phyloP scores from a whole-genome alignment of 2,888 invertebrate genomes.

The Thera britannica region DNA sequence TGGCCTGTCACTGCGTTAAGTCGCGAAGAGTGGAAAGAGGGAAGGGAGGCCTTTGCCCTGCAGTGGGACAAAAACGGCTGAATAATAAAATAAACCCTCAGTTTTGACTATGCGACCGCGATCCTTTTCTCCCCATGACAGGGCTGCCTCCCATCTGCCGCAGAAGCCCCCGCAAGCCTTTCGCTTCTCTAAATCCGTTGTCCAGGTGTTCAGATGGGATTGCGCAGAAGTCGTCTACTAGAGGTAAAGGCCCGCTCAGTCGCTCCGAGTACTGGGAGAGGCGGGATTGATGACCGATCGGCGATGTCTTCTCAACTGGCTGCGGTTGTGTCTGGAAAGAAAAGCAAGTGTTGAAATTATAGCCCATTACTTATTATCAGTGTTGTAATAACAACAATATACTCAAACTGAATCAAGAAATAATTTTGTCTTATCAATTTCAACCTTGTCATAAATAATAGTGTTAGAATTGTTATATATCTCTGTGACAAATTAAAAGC shows the following conservation, averaged over 20 bases:
- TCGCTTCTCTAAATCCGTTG: constrained; percentile 86
- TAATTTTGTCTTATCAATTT: too few relatives aligned
- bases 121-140: constrained; percentile 89
- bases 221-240: constrained; percentile 96
- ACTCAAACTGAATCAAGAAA: too few relatives aligned
- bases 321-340: constrained; percentile 51
- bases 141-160: constrained; percentile 94
- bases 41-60: too few relatives aligned
- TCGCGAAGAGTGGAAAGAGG: too few relatives aligned
- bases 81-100: constrained; percentile 41
- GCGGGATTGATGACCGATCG: constrained; percentile 86
- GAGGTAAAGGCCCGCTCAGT: constrained; percentile 87
- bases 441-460: too few relatives aligned
- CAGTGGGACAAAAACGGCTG: too few relatives aligned
- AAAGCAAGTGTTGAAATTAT: background rate
- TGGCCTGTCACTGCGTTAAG: too few relatives aligned
- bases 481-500: too few relatives aligned
- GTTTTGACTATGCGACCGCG: constrained; percentile 79
- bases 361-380: too few relatives aligned
- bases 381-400: too few relatives aligned
- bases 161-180: constrained; percentile 91
- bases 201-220: constrained; percentile 91
- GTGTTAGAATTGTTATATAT: too few relatives aligned
- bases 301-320: constrained; percentile 71
- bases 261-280: constrained; percentile 86